Evolutionary conservation across 1,140 invertebrate genomes (phyloP), one percentile per base, ranked within the genome.

Genomic region (Papilio aristodemus): DNA sequence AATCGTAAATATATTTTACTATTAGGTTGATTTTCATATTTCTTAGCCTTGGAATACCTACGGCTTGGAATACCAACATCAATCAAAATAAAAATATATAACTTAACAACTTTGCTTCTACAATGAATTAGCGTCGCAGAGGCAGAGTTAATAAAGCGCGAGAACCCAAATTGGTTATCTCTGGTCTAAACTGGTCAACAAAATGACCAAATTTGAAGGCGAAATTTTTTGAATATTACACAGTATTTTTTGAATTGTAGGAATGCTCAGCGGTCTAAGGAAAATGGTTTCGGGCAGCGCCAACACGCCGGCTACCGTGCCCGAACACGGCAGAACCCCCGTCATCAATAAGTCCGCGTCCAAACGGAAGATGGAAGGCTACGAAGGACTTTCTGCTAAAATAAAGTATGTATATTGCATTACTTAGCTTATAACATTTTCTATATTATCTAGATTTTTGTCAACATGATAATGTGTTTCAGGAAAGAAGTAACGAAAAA

Each of bases 261-360:
- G 95, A 87, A 94, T 96, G 92, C 92, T 96, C 41, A 95, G 92
- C 86, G 95, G 95, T n/a, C 84, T 96, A 9, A 95, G 94, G 76
- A 96, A 95, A 87, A 96, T 96, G 76, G 95, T 96, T 14, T 92
- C 92, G 22, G 93, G 93, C 17, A 93, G 78, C 68, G 80, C 85
- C 0, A 85, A 84, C 22, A 91, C 89, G 8, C 89, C 89, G 10
- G 87, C 87, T 0, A 88, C 87, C 2, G 88, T 91, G 4, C 80
- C 91, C 2, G 92, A 93, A 54, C 89, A 84, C 71, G 71, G 79
- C 14, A 89, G 89, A 71, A 84, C 83, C 67, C 80, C 86, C 17
- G 76, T 92, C 3, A 71, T 92, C 37, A 91, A 84, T 71, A 92
- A 90, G 72, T 92, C 84, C 4, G 86, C 81, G 17, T 88, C 79